Percentiles rank a stretch among this genome's conserved stretches.
These are phyloP conservation scores for Furcula furcula DNA, from an alignment of 2,888 invertebrate species.

Conservation along the genomic window DNA sequence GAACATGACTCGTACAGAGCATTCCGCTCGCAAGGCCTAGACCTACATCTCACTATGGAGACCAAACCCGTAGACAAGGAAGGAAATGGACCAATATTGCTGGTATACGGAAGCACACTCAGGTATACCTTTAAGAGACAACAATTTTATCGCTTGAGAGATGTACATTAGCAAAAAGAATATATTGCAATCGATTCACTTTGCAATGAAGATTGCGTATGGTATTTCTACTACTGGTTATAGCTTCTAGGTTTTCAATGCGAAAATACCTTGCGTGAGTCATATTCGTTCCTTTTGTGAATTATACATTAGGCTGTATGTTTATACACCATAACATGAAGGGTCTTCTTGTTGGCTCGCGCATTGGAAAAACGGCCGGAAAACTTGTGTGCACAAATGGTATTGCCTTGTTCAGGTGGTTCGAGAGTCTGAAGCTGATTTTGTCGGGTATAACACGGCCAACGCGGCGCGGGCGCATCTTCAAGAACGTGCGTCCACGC, in stretches of 20 bases:
- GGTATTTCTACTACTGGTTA: no score
- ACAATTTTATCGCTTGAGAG: neutral
- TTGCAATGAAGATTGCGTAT: no score
- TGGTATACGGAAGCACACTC: slow-evolving; percentile 96
- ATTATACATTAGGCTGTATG: no score
- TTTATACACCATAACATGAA: no score
- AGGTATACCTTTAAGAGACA: slow-evolving; percentile 60
- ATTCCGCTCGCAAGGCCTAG: slow-evolving; percentile 85
- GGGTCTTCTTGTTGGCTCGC: no score
- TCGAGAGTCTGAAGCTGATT: slow-evolving; percentile 96
- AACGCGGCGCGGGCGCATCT: slow-evolving; percentile 94
- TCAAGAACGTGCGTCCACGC: slow-evolving; percentile 90
- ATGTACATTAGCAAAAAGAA: no score
- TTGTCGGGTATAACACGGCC: slow-evolving; percentile 96
- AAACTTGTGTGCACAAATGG: no score
- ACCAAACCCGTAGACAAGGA: slow-evolving; percentile 67
- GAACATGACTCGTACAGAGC: slow-evolving; percentile 98
- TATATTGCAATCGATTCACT: no score
- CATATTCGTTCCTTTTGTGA: no score
- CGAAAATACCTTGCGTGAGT: no score
- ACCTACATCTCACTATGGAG: slow-evolving; percentile 72
- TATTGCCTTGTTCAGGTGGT: slow-evolving; percentile 86
- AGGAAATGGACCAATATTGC: slow-evolving; percentile 86
- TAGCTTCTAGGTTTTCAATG: no score
- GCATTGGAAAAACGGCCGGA: no score